Evolutionary conservation across 2,113 vertebrate genomes (phyloP).

Genomic region (Scortum barcoo): DNA sequence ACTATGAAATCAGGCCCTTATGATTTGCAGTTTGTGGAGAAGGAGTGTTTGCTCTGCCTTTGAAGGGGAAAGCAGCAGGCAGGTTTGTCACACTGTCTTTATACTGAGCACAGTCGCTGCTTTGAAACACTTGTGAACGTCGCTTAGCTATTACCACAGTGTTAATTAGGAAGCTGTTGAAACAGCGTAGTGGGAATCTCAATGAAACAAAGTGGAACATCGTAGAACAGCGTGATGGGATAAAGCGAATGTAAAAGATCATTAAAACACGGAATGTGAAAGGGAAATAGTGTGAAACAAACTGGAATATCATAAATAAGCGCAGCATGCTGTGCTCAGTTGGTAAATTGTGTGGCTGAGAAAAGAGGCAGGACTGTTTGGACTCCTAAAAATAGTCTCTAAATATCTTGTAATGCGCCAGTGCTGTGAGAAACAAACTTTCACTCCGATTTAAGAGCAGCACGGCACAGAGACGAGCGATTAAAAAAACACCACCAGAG

Average conservation of each 20-base stretch:
- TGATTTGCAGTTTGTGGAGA: neutral
- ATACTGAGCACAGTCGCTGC: slow-evolving; percentile 34
- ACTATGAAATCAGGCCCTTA: neutral
- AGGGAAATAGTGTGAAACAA: slow-evolving; percentile 42
- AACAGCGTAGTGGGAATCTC: slow-evolving; percentile 32
- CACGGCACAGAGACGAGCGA: neutral
- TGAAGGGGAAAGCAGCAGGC: neutral
- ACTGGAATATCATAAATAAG: slow-evolving; percentile 38
- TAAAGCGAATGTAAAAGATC: slow-evolving; percentile 17
- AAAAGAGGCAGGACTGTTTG: slow-evolving; percentile 29
- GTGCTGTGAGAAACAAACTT: slow-evolving; percentile 33
- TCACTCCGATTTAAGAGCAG: slow-evolving; percentile 11
- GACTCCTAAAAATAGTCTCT: slow-evolving; percentile 47
- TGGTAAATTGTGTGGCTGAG: slow-evolving; percentile 36
- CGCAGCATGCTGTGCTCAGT: slow-evolving; percentile 35
- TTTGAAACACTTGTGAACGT: slow-evolving; percentile 17
- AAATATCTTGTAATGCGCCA: slow-evolving; percentile 47
- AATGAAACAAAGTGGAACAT: slow-evolving; percentile 37
- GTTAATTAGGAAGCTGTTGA: slow-evolving; percentile 63
- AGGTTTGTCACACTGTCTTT: neutral
- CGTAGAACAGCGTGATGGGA: slow-evolving; percentile 36
- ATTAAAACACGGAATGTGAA: slow-evolving; percentile 45
- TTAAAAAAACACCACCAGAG: slow-evolving; percentile 20
- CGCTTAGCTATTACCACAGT: slow-evolving; percentile 20
- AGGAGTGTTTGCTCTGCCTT: slow-evolving; percentile 13